Conservation (phyloP, 2,888 invertebrate species). For the Cosmia pyralina region DNA sequence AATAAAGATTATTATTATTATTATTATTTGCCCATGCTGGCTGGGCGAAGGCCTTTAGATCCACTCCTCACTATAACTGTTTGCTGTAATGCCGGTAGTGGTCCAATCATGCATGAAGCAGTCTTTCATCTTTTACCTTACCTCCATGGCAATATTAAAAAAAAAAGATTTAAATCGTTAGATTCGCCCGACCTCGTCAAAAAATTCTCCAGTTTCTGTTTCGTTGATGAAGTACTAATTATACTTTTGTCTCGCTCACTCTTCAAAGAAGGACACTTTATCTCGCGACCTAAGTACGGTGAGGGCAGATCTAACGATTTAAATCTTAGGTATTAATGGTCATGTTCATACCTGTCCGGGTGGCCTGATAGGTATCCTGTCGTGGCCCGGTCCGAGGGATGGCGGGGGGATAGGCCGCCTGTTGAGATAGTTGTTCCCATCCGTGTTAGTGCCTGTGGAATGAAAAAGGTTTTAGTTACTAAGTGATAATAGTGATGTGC, state of each 20-base stretch:
- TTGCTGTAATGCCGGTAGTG: neutral
- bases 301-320: neutral
- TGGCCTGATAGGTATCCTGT: slow-evolving; percentile 95
- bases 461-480: slow-evolving; percentile 1
- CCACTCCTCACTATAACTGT: neutral
- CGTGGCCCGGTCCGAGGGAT: slow-evolving; percentile 94
- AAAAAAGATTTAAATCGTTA: neutral
- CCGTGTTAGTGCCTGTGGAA: slow-evolving; percentile 90
- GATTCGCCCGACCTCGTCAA: neutral
- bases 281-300: too few species aligned
- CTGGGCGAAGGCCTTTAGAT: neutral
- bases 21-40: too few species aligned
- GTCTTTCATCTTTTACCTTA: neutral
- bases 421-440: slow-evolving; percentile 91
- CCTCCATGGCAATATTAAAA: neutral
- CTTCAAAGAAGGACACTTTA: neutral
- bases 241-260: neutral
- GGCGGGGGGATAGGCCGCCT: slow-evolving; percentile 95
- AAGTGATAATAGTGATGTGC: neutral
- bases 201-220: neutral
- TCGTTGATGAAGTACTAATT: neutral
- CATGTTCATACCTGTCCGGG: slow-evolving; percentile 89
- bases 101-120: neutral
- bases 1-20: too few species aligned
- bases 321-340: neutral